phyloP scores from a whole-genome alignment of 2,797 vertebrate genomes.

The Oryzias sinensis region DNA sequence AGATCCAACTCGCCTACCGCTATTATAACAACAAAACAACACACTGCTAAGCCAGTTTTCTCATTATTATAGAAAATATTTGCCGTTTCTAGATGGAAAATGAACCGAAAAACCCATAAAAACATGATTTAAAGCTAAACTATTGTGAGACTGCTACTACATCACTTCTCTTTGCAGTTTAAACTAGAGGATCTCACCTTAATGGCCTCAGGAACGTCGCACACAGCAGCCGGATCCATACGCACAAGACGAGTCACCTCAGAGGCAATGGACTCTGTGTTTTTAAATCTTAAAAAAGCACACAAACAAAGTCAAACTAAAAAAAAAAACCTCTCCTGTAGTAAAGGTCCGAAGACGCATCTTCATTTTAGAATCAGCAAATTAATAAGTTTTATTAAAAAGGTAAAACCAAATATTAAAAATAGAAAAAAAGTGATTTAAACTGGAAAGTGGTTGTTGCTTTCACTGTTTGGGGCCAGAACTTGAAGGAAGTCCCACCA shows the following conservation, averaged over 20 bases:
- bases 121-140: not conserved
- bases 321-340: not conserved
- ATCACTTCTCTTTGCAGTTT: not conserved
- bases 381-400: too few species aligned
- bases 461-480: too few species aligned
- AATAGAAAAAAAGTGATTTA: too few species aligned
- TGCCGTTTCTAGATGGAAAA: not conserved
- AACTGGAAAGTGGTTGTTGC: too few species aligned
- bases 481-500: too few species aligned
- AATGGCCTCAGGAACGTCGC: conserved; percentile 92
- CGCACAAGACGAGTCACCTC: conserved; percentile 95
- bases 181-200: conserved; percentile 76
- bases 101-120: not conserved
- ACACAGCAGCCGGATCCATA: conserved; percentile 92
- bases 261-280: conserved; percentile 91
- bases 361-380: too few species aligned
- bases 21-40: too few species aligned
- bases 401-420: too few species aligned
- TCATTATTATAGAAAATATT: not conserved
- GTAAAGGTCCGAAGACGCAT: too few species aligned
- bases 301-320: not conserved
- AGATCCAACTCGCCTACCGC: too few species aligned
- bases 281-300: conserved; percentile 85
- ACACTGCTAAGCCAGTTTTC: not conserved
- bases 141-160: not conserved